A percentile compares a stretch with the other conserved stretches of the same genome.
Evolutionary conservation across 2,888 invertebrate species (phyloP).

Genomic region (Orchesellides sinensis): DNA sequence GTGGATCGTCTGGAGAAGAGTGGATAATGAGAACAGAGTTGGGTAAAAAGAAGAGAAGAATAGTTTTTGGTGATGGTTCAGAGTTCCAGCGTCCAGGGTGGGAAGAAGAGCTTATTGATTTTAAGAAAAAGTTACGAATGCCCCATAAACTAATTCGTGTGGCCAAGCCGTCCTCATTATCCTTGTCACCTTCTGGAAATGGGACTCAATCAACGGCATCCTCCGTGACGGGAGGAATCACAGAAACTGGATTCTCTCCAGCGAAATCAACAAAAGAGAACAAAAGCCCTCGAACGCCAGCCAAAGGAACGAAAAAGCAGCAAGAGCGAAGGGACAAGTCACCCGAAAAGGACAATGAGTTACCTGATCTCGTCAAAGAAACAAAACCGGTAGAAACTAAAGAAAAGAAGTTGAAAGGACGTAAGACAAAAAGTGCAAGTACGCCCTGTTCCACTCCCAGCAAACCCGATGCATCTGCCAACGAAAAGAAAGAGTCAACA

Average conservation of each 20-base stretch:
- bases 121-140: conserved; percentile 87
- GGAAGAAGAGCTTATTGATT: conserved; percentile 90
- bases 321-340: conserved; percentile 61
- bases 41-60: conserved; percentile 70
- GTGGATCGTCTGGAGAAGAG: conserved; percentile 73
- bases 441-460: conserved; percentile 27
- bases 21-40: conserved; percentile 74
- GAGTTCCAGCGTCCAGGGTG: conserved; percentile 86
- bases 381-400: conserved; percentile 72
- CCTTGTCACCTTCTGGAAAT: conserved; percentile 82
- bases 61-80: conserved; percentile 81
- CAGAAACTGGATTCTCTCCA: conserved; percentile 60
- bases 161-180: conserved; percentile 81
- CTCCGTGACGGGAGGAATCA: conserved; percentile 75
- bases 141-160: conserved; percentile 89
- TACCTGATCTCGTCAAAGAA: conserved; percentile 41
- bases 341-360: conserved; percentile 65
- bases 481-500: conserved; percentile 15
- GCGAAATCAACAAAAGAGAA: conserved; percentile 69
- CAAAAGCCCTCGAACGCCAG: conserved; percentile 63
- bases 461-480: conserved; percentile 19
- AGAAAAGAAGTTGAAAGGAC: conserved; percentile 76
- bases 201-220: conserved; percentile 85
- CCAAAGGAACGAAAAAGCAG: conserved; percentile 71
- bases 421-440: conserved; percentile 69